Base-by-base conservation (phyloP, 2,113 vertebrate species). In the Cathartes aura region DNA sequence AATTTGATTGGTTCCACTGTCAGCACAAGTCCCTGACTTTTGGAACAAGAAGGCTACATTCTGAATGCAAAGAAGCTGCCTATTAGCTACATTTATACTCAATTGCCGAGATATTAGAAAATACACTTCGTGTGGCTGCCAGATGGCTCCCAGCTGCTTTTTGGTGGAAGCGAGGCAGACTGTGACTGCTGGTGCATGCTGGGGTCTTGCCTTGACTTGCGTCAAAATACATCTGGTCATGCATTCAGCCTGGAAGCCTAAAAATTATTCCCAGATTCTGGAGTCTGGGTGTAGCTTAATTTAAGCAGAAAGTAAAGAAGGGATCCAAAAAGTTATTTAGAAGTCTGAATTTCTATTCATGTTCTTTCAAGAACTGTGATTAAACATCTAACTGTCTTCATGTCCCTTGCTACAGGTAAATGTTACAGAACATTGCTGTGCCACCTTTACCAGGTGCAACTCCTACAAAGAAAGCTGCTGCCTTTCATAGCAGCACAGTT, bases 121-220 rank as follows among this genome's bases (percentile, higher is more conserved):
- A 68, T 9, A 17, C 4, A 11, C 11, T 24, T 5, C 0, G 4
- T 63, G 23, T 4, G 79, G 82, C 62, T 96, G 71, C 40, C 87
- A 88, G 64, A 42, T 83, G 82, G 50, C 12, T 87, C 42, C 47
- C 55, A 89, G 72, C 4, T 87, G 93, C 30, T 9, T 92, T 82
- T 68, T 38, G 40, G 79, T 52, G 59, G 36, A 64, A 88, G 34
- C 3, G 0, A 62, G 30, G 82, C 62, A 64, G 52, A 5, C 3
- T 86, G 34, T 1, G 1, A 30, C 48, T 55, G 53, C 58, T 30
- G 43, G 8, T 22, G 16, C 27, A 0, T 0, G 9, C 36, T 59
- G 45, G 16, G 63, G 30, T 50, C 48, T 88, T 0, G 0, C 23
- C 62, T 52, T 12, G 53, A 40, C 68, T 78, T 42, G 30, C 2